Base-by-base conservation (phyloP, 2,797 vertebrate genomes). In the Acrocephalus scirpaceus region DNA sequence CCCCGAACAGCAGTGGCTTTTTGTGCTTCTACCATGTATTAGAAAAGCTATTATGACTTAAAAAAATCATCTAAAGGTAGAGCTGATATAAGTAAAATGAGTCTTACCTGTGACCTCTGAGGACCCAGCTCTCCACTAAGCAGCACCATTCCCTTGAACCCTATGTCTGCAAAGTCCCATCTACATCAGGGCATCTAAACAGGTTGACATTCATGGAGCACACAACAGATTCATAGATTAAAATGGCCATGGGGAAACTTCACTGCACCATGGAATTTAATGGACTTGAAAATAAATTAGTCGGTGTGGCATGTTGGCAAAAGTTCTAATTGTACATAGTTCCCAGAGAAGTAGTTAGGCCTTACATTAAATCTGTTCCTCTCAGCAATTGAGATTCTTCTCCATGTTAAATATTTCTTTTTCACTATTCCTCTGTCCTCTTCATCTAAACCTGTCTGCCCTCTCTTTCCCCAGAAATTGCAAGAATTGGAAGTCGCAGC, bases 401-500 rank as follows among this genome's bases (percentile, higher is more conserved):
- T 93, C 86, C 93, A 94, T 90, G 73, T 94, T 95, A 88, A 95
- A 93, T 79, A 70, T 92, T 92, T 88, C 85, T 77, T 77, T 95
- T 95, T 95, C 48, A 58, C 86, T 95, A n/a, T 94, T 81, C 40
- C 70, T 92, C 89, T 88, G 82, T 95, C 90, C 91, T 94, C 94
- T 96, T 96, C 91, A 95, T 95, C 90, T 96, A 94, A 95, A 92
- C 91, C 90, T 11, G 7, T 50, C 87, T 95, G 95, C 95, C 94
- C 94, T 95, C 94, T 96, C 94, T 91, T 96, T 85, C 88, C 95
- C 91, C 74, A 92, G 94, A 96, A 95, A 97, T 73, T 95, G 92
- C 95, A 86, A 94, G 93, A 95, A 95, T 90, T 97, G 92, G 96
- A 97, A 97, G 93, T 88, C 95, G 91, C 94, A 96, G 95, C 79